Evolutionary conservation across 2,113 vertebrate genomes (phyloP), one percentile per base, ranked within the genome.

Genomic region (Machaerirhynchus nigripectus): DNA sequence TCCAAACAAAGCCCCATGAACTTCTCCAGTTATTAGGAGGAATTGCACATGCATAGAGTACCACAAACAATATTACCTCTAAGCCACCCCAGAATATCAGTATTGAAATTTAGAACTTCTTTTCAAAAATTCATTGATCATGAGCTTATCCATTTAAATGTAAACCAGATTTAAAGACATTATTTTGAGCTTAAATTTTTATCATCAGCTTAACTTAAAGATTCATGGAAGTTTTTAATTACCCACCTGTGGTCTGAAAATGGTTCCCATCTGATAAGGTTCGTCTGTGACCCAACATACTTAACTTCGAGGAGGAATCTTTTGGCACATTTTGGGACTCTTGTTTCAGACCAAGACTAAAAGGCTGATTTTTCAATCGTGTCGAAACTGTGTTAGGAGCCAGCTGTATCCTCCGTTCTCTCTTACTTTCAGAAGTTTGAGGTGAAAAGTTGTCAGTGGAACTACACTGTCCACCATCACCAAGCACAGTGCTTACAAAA

Each of bases 181-280:
- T 77, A 28, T 49, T 79, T 90, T 53, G 8, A 12, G 2, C 26
- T 49, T 60, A 26, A 40, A 37, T 64, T 91, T 77, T 71, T 77
- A 95, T 26, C 44, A 79, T 20, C 18, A 73, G 56, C 22, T 69
- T 64, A 77, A 67, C 21, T 50, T 75, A 65, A 61, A 46, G 44
- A 52, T 89, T 57, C 1, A 1, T 60, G 17, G 15, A 91, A 81
- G 23, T 47, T 60, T 31, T 55, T n/a, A 11, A 37, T 42, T 61
- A 97, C 97, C 42, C 75, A 98, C 98, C 73, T 97, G 90, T 83
- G 24, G 59, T 61, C 37, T 47, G 88, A 63, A 89, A 92, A 75
- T 90, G 86, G 56, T 40, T 97, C 89, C 97, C 97, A 63, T 97
- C 97, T 13, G 97, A 97, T 74, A 91, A 47, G 12, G 97, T 91